Evolutionary conservation across 92 coral and sea anemone genomes (phyloP).

Genomic region (Zoanthus gigantus): DNA sequence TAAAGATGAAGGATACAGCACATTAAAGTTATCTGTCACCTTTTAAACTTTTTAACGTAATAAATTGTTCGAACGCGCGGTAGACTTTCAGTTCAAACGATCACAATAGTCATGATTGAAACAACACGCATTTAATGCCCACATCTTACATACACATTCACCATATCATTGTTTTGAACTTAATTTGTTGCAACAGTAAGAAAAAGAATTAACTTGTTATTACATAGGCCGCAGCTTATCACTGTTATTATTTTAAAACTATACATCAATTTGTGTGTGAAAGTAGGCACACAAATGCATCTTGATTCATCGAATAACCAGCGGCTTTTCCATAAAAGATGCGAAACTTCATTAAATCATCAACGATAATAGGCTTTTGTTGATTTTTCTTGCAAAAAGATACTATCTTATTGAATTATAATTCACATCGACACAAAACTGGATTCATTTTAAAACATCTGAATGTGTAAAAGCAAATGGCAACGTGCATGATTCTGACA

Average conservation of each 20-base stretch:
- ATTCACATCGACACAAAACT: conserved; percentile 33
- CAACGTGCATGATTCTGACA: conserved; percentile 30
- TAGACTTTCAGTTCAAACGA: neutral
- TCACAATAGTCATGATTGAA: neutral
- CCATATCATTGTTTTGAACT: neutral
- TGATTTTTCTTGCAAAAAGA: conserved; percentile 39
- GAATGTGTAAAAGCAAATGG: conserved; percentile 38
- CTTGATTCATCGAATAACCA: conserved; percentile 15
- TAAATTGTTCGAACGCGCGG: neutral
- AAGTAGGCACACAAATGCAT: neutral
- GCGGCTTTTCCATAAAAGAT: conserved; percentile 38
- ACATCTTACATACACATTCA: conserved; percentile 13
- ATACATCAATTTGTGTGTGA: neutral
- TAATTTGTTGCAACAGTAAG: conserved; percentile 27
- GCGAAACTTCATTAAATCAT: conserved; percentile 37
- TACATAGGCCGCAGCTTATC: neutral
- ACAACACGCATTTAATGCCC: neutral
- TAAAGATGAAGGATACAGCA: neutral
- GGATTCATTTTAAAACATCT: conserved; percentile 39
- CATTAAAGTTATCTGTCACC: neutral
- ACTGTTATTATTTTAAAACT: neutral
- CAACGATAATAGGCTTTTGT: conserved; percentile 38
- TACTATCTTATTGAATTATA: conserved; percentile 41
- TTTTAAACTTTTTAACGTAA: neutral
- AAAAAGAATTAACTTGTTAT: conserved; percentile 19